Evolutionary conservation across 1,140 invertebrate species (phyloP), one percentile per base, ranked within the genome.

Genomic region (Lasioglossum albipes): DNA sequence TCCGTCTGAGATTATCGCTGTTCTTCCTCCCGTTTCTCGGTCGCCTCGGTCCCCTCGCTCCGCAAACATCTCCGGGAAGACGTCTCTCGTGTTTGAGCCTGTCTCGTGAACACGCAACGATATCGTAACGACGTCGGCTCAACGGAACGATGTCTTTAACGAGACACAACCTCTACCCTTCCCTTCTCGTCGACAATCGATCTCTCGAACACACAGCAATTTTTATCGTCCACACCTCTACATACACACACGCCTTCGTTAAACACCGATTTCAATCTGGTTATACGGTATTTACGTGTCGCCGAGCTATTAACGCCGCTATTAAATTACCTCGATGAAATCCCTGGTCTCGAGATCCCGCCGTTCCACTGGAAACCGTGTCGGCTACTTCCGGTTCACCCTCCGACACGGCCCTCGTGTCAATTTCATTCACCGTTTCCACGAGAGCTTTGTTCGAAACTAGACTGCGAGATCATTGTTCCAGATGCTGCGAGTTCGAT

Each of bases 51-150:
- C 31, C 62, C 66, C 54, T 45, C 66, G 75, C 62, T 61, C 42
- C 59, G 66, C 54, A 84, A 83, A 84, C 82, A 84, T 76, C 82
- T 41, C 2, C 18, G 49, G 36, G 27, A 75, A 52, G 57, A 59
- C 64, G 61, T 41, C 31, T 67, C 62, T 64, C n/a, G 61, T 79
- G 77, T 80, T 77, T 69, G 82, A 84, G 75, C 82, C 71, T 80
- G 83, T 83, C 81, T 84, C 75, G 75, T 45, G 83, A 83, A 69
- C 82, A 75, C 82, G 83, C 73, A 82, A 84, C 83, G 83, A 84
- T 84, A 73, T 84, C 82, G 82, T 84, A 84, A 84, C 82, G 81
- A 78, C 69, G 81, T 79, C 16, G 83, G 31, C 54, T 84, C 66
- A 75, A 75, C 74, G 52, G 59, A 75, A 84, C 82, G 83, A 79